Evolutionary conservation across 2,797 vertebrate genomes (phyloP).

Genomic region (Melopsittacus undulatus): DNA sequence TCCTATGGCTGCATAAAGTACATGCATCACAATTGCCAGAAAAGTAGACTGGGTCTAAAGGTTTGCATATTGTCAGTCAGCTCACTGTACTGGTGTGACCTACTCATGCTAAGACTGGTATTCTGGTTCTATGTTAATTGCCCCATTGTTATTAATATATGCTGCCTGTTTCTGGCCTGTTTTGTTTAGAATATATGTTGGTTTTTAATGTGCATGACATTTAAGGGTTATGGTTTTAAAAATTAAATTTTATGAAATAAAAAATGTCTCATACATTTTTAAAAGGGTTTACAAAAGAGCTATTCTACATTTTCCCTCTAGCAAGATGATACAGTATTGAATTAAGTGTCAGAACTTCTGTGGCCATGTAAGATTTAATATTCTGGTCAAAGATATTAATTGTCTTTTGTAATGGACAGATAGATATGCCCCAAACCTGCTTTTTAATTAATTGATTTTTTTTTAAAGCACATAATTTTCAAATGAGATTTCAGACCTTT

Average conservation of each 20-base stretch:
- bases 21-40: not conserved
- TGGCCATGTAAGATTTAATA: conserved; percentile 38
- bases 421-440: conserved; percentile 57
- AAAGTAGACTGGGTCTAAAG: not conserved
- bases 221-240: conserved; percentile 37
- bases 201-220: conserved; percentile 36
- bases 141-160: conserved; percentile 50
- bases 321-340: conserved; percentile 39
- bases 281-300: conserved; percentile 35
- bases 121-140: conserved; percentile 50
- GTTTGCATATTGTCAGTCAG: conserved; percentile 15
- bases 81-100: not conserved
- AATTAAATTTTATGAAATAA: conserved; percentile 38
- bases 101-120: not conserved
- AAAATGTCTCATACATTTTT: conserved; percentile 52
- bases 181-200: conserved; percentile 55
- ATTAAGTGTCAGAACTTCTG: conserved; percentile 44
- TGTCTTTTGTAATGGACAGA: conserved; percentile 53
- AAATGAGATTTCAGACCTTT: conserved; percentile 25
- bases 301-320: conserved; percentile 35
- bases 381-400: conserved; percentile 59
- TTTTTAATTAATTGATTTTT: conserved; percentile 70
- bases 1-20: not conserved
- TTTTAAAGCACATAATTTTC: conserved; percentile 55
- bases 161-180: conserved; percentile 13